Evolutionary conservation across 2,888 invertebrate genomes (phyloP).

Genomic region (Sphaerophoria rueppellii): DNA sequence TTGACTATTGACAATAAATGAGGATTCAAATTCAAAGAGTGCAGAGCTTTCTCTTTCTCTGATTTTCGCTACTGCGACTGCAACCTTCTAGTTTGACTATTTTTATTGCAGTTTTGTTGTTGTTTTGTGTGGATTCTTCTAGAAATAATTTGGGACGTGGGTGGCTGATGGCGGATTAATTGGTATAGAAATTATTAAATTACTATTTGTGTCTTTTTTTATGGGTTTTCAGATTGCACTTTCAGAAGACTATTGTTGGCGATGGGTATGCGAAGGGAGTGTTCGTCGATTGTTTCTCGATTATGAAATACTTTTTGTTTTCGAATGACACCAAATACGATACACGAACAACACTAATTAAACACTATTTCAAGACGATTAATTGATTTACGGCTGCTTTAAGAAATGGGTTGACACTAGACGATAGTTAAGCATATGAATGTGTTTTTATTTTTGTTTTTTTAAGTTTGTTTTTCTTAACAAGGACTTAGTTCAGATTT

Average conservation of each 20-base stretch:
- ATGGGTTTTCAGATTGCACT: slow-evolving; percentile 28
- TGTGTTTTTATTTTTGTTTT: slow-evolving; percentile 25
- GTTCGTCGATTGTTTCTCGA: slow-evolving; percentile 12
- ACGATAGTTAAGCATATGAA: slow-evolving; percentile 94
- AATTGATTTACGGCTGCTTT: slow-evolving; percentile 92
- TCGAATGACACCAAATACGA: slow-evolving; percentile 45
- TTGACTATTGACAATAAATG: too few species aligned
- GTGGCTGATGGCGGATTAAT: slow-evolving; percentile 11
- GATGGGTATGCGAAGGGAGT: neutral
- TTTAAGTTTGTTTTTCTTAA: too few species aligned
- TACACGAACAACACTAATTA: slow-evolving; percentile 35
- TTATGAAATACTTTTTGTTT: slow-evolving; percentile 3
- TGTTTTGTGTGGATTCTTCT: slow-evolving; percentile 4
- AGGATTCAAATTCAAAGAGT: slow-evolving; percentile 16
- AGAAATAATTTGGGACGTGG: neutral
- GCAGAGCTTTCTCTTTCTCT: slow-evolving; percentile 22
- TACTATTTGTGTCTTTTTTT: slow-evolving; percentile 1
- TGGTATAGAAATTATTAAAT: slow-evolving; percentile 4
- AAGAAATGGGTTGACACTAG: slow-evolving; percentile 95
- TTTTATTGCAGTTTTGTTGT: neutral
- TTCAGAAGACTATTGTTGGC: neutral
- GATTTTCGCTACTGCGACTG: slow-evolving; percentile 8
- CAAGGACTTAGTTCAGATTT: slow-evolving; percentile 20
- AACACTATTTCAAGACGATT: slow-evolving; percentile 21
- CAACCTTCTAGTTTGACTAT: slow-evolving; percentile 39